phyloP scores from a whole-genome alignment of 2,113 vertebrate species.

The Aix galericulata region DNA sequence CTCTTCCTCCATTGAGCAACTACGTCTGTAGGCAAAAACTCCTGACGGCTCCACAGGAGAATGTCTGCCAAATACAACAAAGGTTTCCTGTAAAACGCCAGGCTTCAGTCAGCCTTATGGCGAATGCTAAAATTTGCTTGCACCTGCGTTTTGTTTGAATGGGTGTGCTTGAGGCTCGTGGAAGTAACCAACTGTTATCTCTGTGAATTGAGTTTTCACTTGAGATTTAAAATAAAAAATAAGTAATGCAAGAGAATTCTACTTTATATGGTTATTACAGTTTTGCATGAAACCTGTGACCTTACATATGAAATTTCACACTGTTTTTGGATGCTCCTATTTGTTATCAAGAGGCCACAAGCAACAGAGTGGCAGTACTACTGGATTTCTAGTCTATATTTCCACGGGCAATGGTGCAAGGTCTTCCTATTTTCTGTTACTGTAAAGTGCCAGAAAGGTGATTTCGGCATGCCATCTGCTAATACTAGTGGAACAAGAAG shows the following conservation, averaged over 20 bases:
- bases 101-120: background rate
- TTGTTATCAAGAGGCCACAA: background rate
- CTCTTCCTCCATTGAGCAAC: constrained; percentile 4
- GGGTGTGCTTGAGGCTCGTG: background rate
- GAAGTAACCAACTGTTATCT: background rate
- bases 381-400: background rate
- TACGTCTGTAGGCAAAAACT: background rate
- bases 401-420: background rate
- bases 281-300: no score
- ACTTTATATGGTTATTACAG: background rate
- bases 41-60: background rate
- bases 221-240: background rate
- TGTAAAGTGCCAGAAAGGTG: background rate
- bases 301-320: background rate
- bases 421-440: background rate
- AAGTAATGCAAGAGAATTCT: background rate
- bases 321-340: background rate
- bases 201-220: background rate
- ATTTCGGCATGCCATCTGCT: accelerated
- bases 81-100: background rate
- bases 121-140: background rate
- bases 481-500: background rate
- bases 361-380: background rate
- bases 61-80: constrained; percentile 10
- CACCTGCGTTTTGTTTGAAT: background rate